A percentile compares a stretch with the other conserved stretches of the same genome.
phyloP scores from a whole-genome alignment of 2,113 vertebrate genomes.

The Colossoma macropomum region DNA sequence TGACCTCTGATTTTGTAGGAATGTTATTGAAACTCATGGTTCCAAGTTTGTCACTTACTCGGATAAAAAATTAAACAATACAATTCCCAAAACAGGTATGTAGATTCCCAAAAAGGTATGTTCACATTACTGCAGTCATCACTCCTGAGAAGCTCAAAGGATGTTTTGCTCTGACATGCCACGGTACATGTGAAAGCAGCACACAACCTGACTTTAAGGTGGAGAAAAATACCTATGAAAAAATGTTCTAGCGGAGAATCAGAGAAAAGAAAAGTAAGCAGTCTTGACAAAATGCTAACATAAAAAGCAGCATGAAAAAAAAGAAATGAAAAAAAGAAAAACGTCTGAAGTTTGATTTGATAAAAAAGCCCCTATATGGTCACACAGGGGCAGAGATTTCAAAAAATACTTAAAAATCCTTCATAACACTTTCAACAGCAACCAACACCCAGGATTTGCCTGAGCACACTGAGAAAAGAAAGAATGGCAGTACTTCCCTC shows the following conservation, averaged over 20 bases:
- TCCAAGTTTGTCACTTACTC: constrained; percentile 19
- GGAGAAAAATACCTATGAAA: background rate
- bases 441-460: constrained; percentile 33
- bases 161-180: constrained; percentile 13
- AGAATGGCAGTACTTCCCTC: constrained; percentile 68
- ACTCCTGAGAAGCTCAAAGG: background rate
- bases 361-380: background rate
- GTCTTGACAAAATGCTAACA: background rate
- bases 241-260: too few species aligned
- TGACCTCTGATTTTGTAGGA: constrained; percentile 84
- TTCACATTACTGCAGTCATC: constrained; percentile 8
- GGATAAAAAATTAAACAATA: constrained; percentile 6
- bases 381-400: background rate
- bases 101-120: background rate
- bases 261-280: background rate
- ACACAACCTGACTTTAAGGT: background rate
- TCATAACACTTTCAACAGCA: background rate
- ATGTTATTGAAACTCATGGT: constrained; percentile 83
- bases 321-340: background rate
- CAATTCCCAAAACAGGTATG: background rate
- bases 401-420: background rate
- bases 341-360: background rate
- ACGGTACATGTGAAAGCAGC: background rate
- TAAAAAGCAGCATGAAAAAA: background rate
- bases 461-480: constrained; percentile 56